Conservation (phyloP, 2,113 vertebrate genomes). For the Nansenia antarctica region DNA sequence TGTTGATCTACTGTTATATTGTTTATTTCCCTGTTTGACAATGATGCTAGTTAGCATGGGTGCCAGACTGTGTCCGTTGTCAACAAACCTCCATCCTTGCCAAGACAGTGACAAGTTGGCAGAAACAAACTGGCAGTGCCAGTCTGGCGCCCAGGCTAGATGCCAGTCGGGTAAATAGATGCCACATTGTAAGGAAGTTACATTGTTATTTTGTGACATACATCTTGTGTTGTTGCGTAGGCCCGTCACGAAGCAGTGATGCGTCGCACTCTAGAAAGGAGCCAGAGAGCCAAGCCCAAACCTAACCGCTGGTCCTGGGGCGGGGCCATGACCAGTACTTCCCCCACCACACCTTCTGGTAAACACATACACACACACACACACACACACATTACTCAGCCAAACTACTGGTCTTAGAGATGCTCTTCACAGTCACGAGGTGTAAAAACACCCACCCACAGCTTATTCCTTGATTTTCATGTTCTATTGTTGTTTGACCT, state of each 20-base stretch:
- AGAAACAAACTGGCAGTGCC: too few relatives aligned
- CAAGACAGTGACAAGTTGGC: too few relatives aligned
- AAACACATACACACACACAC: constrained; percentile 36
- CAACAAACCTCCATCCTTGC: too few relatives aligned
- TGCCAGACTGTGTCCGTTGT: too few relatives aligned
- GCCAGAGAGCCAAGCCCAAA: constrained; percentile 83
- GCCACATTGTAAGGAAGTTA: not conserved
- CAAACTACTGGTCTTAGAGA: too few relatives aligned
- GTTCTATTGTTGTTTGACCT: not conserved
- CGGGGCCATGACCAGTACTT: constrained; percentile 76
- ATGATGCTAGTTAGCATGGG: too few relatives aligned
- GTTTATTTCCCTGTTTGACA: too few relatives aligned
- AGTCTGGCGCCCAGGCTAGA: too few relatives aligned
- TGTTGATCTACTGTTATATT: too few relatives aligned
- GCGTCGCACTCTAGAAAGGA: constrained; percentile 85
- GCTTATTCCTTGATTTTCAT: too few relatives aligned
- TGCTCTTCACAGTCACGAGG: too few relatives aligned
- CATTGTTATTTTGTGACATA: not conserved
- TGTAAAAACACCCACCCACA: not conserved
- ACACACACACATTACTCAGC: not conserved
- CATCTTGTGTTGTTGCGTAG: constrained; percentile 60
- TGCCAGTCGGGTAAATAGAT: too few relatives aligned
- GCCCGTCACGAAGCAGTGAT: constrained; percentile 91
- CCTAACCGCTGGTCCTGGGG: constrained; percentile 92
- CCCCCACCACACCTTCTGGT: constrained; percentile 75